Evolutionary conservation across 2,797 vertebrate genomes (phyloP).

Genomic region (Propithecus deckenii): DNA sequence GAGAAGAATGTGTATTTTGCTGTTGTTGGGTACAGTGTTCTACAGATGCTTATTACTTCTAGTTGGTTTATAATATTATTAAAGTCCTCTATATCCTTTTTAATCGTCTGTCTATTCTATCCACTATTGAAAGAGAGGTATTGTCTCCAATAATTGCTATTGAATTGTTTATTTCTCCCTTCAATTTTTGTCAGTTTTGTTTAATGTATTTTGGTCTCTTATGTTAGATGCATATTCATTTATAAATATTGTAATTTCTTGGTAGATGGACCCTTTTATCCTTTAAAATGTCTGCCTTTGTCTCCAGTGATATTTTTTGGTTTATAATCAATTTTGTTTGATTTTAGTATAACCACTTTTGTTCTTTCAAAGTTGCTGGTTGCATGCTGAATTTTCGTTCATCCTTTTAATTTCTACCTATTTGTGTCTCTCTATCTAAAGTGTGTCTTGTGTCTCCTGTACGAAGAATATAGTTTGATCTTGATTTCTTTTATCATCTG

Average conservation of each 20-base stretch:
- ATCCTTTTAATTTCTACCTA: not conserved
- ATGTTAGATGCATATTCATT: not conserved
- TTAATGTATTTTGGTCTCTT: not conserved
- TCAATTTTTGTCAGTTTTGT: not conserved
- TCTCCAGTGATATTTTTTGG: no score
- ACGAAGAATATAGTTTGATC: not conserved
- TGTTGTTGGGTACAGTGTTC: not conserved
- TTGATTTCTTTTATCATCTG: not conserved
- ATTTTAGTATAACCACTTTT: not conserved
- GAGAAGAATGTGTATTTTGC: not conserved
- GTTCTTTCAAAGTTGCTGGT: not conserved
- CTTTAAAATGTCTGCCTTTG: not conserved
- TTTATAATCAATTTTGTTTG: not conserved
- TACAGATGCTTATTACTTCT: no score
- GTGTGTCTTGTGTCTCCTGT: not conserved
- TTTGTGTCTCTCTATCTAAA: not conserved
- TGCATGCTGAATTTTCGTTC: not conserved
- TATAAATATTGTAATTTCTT: not conserved
- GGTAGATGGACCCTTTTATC: not conserved
- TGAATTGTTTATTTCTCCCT: not conserved
- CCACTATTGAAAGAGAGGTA: no score
- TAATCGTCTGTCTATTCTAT: no score
- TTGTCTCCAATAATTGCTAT: not conserved
- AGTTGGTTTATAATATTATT: no score
- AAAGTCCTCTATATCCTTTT: no score